Base-by-base conservation (phyloP, 2,888 invertebrate species). In the Stenotaenia linearis region DNA sequence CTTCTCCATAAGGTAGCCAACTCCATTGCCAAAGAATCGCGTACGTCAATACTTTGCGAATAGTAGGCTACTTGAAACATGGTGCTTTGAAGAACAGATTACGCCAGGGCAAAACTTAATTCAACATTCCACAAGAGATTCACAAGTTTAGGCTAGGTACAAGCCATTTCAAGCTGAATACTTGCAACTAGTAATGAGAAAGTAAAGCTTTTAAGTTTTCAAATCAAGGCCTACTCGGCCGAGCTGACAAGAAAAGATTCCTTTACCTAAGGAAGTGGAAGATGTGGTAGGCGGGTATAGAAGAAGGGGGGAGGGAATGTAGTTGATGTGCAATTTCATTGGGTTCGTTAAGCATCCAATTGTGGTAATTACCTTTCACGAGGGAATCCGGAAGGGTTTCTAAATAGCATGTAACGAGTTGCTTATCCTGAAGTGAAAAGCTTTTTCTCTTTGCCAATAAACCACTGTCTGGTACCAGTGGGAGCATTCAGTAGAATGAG, bases 181-280 rank as follows among this genome's bases (percentile, higher is more conserved):
- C 25, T 69, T 69, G 69, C 69, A 69, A 69, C 69, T 69, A 69
- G 69, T 69, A 69, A 69, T 69, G 69, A 69, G 69, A 69, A 28
- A 69, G 69, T 23, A 69, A 69, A 69, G 69, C 69, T 69, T 69
- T 69, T 69, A 69, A 69, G 69, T 69, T 69, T 69, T 69, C 69
- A 69, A 69, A 69, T 69, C 69, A 69, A 69, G 69, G 28, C 69
- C 28, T 23, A 69, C 69, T 69, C 69, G 69, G 28, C 28, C 69
- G 69, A 69, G 69, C 69, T 69, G 69, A 69, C 69, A 69, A 69
- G 69, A 69, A 69, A 69, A 69, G 69, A 69, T 69, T 69, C 69
- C 69, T 69, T 69, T 69, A 69, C 69, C 69, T 69, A 69, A 69
- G 69, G 28, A 69, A 69, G 69, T 69, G 69, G 69, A 69, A 69